Percentiles rank a stretch among this genome's conserved stretches.
Conservation (phyloP, 1,140 invertebrate genomes). For the Atta colombica region DNA sequence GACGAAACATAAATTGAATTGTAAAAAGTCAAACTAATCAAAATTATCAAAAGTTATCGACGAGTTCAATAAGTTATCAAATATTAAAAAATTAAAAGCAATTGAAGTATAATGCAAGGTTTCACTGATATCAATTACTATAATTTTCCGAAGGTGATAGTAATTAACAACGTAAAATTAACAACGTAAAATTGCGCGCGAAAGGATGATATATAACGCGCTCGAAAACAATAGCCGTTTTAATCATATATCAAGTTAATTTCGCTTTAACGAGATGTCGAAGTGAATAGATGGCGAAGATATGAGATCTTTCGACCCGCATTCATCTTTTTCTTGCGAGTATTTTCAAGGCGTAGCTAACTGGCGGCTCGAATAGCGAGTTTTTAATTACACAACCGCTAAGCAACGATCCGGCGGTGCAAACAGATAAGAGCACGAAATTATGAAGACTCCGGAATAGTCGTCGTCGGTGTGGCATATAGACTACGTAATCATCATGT, state of each 20-base stretch:
- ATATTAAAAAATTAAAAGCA: background rate
- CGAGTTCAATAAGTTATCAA: background rate
- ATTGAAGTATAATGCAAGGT: background rate
- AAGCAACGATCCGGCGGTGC: constrained; percentile 56
- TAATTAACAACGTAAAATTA: constrained; percentile 8
- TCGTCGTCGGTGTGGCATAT: constrained; percentile 59
- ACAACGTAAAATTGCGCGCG: background rate
- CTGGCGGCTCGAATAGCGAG: background rate
- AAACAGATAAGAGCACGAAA: constrained; percentile 75
- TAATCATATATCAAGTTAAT: constrained; percentile 12
- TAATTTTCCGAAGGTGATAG: background rate
- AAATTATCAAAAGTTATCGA: background rate
- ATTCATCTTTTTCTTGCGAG: background rate
- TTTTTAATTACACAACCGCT: constrained; percentile 70
- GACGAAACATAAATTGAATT: background rate
- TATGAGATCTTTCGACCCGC: background rate
- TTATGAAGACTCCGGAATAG: constrained; percentile 56
- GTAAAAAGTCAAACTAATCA: background rate
- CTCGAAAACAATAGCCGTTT: background rate
- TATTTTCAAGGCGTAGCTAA: constrained; percentile 18
- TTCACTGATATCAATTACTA: background rate
- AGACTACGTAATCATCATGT: background rate
- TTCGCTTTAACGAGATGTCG: constrained; percentile 23
- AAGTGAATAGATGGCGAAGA: constrained; percentile 20
- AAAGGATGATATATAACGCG: background rate